These are phyloP conservation scores for Apocrypta bakeri DNA, from an alignment of 1,140 invertebrate species.

Conservation along the genomic window DNA sequence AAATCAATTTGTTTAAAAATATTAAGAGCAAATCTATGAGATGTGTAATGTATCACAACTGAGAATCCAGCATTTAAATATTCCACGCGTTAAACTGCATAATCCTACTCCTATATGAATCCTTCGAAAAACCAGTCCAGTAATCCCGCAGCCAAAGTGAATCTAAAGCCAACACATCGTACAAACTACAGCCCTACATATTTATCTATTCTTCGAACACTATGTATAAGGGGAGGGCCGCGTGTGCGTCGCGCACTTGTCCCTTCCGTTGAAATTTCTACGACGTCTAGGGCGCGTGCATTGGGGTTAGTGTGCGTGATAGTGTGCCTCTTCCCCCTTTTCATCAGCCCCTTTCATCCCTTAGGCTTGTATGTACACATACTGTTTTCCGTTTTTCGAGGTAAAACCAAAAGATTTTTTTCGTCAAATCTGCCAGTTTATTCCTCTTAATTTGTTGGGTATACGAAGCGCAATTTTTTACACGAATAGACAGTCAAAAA, in stretches of 20 bases:
- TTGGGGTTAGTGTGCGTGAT: not conserved
- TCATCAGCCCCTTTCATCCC: not conserved
- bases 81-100: not conserved
- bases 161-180: conserved; percentile 47
- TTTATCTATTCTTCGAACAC: conserved; percentile 36
- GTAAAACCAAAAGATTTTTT: not conserved
- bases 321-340: not conserved
- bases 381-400: not conserved
- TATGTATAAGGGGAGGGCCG: conserved; percentile 46
- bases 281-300: not conserved
- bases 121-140: conserved; percentile 18
- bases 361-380: not conserved
- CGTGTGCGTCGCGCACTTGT: conserved; percentile 58
- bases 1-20: too few species aligned
- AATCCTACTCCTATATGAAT: conserved; percentile 29
- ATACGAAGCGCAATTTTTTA: too few species aligned
- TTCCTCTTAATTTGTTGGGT: not conserved
- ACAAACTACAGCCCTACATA: not conserved
- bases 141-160: conserved; percentile 46
- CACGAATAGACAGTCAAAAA: too few species aligned
- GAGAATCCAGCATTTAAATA: not conserved
- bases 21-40: too few species aligned
- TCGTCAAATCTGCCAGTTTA: not conserved
- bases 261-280: conserved; percentile 40
- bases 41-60: too few species aligned